Evolutionary conservation across 1,140 invertebrate species (phyloP).

Genomic region (Acyrthosiphon pisum): DNA sequence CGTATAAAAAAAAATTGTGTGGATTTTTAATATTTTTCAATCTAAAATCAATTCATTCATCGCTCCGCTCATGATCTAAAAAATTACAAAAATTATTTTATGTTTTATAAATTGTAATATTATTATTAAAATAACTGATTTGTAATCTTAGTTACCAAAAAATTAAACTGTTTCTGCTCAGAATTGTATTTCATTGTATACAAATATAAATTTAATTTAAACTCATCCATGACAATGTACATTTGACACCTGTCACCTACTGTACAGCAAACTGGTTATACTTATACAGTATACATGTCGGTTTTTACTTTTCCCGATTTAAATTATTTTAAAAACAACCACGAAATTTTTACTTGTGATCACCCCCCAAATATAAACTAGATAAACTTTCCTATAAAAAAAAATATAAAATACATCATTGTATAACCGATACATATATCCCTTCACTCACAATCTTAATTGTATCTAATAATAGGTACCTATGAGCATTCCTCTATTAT

Average conservation of each 20-base stretch:
- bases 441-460: no score
- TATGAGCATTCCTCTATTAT: background rate
- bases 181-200: background rate
- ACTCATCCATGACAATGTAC: background rate
- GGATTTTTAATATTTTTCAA: no score
- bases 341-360: no score
- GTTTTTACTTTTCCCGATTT: no score
- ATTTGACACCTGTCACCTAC: no score
- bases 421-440: background rate
- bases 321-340: no score
- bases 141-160: background rate
- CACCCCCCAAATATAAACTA: background rate
- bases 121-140: no score
- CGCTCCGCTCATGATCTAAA: background rate
- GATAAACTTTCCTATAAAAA: background rate
- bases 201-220: background rate
- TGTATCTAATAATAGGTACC: background rate
- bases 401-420: background rate
- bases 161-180: background rate
- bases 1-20: no score
- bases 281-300: background rate
- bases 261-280: no score
- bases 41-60: no score
- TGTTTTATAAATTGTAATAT: no score
- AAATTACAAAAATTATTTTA: no score